Base-by-base conservation (phyloP, 2,113 vertebrate genomes). In the Stigmatopora argus region DNA sequence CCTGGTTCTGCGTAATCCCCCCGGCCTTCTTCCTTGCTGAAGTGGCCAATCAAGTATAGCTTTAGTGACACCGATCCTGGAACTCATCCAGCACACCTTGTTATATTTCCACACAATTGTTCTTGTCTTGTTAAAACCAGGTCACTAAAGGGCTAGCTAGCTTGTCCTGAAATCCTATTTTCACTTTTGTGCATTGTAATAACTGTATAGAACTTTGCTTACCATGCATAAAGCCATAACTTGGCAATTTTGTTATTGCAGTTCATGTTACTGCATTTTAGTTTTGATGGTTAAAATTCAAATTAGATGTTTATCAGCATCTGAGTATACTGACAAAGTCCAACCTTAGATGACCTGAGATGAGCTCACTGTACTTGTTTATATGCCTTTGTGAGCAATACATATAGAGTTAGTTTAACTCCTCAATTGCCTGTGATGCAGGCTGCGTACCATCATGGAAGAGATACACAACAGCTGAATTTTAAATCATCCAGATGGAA, bases 401-500 rank as follows among this genome's bases (percentile, higher is more conserved):
- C 21, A 26, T 56, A 7, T 0, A 23, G 12, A 23, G 26, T 31
- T 31, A 7, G 26, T 53, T 74, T 76, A 69, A 72, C 67, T 61
- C 58, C 66, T 74, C 4, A 53, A 35, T 55, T 72, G 35, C 56
- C 46, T 15, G 64, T 57, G 67, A 47, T 67, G 67, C 51, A 74
- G 52, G 19, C 26, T 13, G 11, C 14, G 44, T 58, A 56, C 61
- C 48, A 52, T 65, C 62, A 65, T 56, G 26, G 19, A 34, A 55
- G 51, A 19, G 35, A 41, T 44, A 21, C 5, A 21, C 66, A 76
- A 65, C 79, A 81, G 75, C 78, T 74, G 78, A 72, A 71, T 78
- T 68, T 77, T 18, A 75, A 56, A 81, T 80, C 75, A 80, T 82
- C 78, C 86, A 83, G 88, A 86, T 84, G 81, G 73, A 84, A 64